Evolutionary conservation across 2,888 invertebrate species (phyloP).

Genomic region (Phymatocera aterrima): DNA sequence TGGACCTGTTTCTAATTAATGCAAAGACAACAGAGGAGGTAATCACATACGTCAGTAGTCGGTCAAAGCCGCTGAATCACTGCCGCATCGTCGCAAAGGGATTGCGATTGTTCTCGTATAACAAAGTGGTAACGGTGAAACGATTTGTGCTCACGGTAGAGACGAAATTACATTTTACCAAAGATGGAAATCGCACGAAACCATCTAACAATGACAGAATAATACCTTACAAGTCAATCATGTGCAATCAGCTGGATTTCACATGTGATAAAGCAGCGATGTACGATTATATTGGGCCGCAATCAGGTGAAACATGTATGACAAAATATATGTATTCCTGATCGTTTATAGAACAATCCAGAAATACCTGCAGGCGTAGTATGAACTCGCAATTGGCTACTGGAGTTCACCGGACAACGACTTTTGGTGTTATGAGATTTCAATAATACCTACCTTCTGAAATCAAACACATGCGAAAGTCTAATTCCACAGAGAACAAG

Average conservation of each 20-base stretch:
- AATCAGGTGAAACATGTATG: not conserved
- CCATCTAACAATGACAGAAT: not conserved
- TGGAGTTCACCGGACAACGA: not conserved
- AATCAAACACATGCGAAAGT: not conserved
- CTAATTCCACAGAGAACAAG: not conserved
- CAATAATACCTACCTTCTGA: not conserved
- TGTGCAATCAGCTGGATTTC: constrained; percentile 12
- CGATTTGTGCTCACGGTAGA: not conserved
- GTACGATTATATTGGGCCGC: not conserved
- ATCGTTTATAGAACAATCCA: not conserved
- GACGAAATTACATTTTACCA: constrained; percentile 13
- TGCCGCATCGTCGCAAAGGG: not conserved
- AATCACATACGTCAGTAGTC: constrained; percentile 30
- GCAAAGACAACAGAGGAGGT: constrained; percentile 14
- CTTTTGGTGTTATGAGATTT: not conserved
- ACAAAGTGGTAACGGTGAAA: not conserved
- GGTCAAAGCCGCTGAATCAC: constrained; percentile 25
- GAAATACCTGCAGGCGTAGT: not conserved
- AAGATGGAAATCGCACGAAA: constrained; percentile 10
- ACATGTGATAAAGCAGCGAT: not conserved
- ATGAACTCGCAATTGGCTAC: not conserved
- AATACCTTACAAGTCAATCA: not conserved
- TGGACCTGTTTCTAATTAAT: constrained; percentile 14
- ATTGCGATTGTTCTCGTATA: constrained; percentile 33
- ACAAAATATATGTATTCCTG: not conserved